Conservation (phyloP, 2,888 invertebrate genomes). For the Heliconius erato region DNA sequence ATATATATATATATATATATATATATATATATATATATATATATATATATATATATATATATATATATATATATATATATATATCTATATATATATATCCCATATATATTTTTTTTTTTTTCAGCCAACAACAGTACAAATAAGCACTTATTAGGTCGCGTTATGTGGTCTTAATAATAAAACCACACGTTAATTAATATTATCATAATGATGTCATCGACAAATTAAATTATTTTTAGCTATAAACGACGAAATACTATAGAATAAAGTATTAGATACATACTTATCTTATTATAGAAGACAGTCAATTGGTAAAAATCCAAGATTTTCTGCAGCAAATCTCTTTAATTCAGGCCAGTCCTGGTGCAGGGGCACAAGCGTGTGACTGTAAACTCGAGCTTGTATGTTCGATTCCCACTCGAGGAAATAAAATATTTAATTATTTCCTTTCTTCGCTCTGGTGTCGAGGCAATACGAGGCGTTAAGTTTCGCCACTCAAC, state of each 20-base stretch:
- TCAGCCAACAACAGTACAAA: background rate
- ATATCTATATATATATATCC: background rate
- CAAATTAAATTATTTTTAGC: constrained; percentile 5
- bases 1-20: background rate
- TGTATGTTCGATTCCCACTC: no score
- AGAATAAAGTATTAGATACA: background rate
- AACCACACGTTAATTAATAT: constrained; percentile 13
- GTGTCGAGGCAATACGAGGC: no score
- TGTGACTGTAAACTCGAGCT: no score
- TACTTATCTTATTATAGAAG: background rate
- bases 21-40: background rate
- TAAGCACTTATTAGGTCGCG: background rate
- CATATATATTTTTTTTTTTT: no score
- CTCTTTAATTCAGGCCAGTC: background rate
- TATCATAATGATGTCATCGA: constrained; percentile 7
- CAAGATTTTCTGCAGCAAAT: background rate
- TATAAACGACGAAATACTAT: background rate
- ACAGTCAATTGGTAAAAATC: background rate
- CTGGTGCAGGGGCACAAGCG: no score
- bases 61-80: background rate
- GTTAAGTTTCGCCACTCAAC: no score
- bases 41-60: background rate
- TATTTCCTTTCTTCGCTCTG: no score
- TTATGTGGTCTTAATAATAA: background rate
- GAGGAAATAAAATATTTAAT: no score